Conservation (phyloP, 2,797 vertebrate species). For the Sylvia borin region DNA sequence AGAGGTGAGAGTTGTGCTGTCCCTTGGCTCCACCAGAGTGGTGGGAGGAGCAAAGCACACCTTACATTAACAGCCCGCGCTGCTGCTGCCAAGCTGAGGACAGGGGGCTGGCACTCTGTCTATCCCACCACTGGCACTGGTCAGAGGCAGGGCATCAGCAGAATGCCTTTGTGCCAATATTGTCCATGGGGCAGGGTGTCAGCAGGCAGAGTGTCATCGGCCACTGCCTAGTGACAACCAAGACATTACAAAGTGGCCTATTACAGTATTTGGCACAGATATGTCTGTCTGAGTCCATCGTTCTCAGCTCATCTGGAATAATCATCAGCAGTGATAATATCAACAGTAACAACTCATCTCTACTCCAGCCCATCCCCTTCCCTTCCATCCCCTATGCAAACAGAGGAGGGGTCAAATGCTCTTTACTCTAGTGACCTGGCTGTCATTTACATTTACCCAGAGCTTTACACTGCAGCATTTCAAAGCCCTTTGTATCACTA, state of each 20-base stretch:
- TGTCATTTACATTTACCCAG: background rate
- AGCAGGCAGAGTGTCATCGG: background rate
- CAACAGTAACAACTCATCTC: background rate
- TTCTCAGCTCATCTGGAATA: background rate
- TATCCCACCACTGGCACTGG: background rate
- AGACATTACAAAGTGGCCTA: background rate
- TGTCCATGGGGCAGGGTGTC: background rate
- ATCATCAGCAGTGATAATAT: background rate
- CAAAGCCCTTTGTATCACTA: background rate
- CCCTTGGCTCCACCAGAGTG: fast-evolving
- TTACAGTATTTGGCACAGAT: background rate
- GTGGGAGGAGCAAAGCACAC: background rate
- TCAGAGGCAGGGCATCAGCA: background rate
- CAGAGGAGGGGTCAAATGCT: background rate
- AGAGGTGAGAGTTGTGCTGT: fast-evolving
- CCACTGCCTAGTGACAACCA: background rate
- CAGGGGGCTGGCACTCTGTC: background rate
- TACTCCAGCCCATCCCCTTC: background rate
- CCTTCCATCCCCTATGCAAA: background rate
- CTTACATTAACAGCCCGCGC: background rate
- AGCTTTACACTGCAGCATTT: background rate
- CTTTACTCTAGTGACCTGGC: background rate
- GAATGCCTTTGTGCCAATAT: fast-evolving
- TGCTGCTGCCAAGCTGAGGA: background rate
- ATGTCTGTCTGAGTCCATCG: background rate